These are phyloP conservation scores for Puma concolor DNA, from an alignment of 2,113 vertebrate species.

Conservation along the genomic window DNA sequence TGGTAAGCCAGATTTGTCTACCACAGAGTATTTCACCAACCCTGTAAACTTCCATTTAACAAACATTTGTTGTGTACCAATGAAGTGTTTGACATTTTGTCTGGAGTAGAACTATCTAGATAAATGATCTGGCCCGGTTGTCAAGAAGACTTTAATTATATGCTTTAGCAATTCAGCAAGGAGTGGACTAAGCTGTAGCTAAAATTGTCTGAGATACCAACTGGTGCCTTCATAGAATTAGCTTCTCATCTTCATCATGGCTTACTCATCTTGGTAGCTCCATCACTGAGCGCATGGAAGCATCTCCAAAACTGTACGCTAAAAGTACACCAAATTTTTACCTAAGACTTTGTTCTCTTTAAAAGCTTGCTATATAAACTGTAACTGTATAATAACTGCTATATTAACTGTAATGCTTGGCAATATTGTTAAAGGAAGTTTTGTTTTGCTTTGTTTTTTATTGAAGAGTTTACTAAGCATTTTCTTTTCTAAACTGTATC, in stretches of 20 bases:
- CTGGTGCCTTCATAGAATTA: background rate
- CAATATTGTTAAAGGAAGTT: background rate
- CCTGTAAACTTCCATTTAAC: background rate
- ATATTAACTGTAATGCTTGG: background rate
- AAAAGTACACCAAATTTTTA: background rate
- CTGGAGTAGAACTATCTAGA: background rate
- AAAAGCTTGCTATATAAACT: background rate
- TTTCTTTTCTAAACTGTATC: background rate
- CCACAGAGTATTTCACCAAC: background rate
- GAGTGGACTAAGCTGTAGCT: background rate
- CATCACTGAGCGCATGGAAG: background rate
- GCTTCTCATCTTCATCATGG: background rate
- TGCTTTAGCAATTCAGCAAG: background rate
- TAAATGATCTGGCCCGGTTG: background rate
- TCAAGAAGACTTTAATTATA: background rate
- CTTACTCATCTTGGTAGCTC: background rate
- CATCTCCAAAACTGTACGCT: background rate
- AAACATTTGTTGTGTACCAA: background rate
- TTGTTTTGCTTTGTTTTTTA: background rate
- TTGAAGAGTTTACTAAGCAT: background rate
- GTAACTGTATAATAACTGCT: too few species aligned
- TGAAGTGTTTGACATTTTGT: background rate
- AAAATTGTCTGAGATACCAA: background rate
- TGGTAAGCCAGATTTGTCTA: background rate
- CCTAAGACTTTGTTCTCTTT: background rate